Evolutionary conservation across 2,113 vertebrate genomes (phyloP).

Genomic region (Terrapene triunguis): DNA sequence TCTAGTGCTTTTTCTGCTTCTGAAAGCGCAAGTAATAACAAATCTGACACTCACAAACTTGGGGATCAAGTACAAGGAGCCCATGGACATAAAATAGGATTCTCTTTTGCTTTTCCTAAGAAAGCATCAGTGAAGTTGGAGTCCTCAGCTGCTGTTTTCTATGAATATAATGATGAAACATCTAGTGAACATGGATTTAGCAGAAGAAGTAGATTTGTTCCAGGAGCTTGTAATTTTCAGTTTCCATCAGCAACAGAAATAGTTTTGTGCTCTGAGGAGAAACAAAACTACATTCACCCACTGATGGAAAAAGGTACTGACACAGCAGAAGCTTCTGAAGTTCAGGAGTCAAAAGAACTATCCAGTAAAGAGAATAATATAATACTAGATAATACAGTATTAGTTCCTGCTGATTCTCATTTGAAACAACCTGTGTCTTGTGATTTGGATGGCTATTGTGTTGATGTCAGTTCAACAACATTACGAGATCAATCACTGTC

Average conservation of each 20-base stretch:
- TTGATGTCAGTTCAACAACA: neutral
- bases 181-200: constrained; percentile 72
- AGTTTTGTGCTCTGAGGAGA: constrained; percentile 70
- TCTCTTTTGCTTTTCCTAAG: constrained; percentile 92
- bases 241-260: constrained; percentile 68
- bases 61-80: constrained; percentile 78
- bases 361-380: constrained; percentile 16
- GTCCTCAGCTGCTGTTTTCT: constrained; percentile 90
- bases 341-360: constrained; percentile 62
- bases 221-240: constrained; percentile 68
- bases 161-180: constrained; percentile 84
- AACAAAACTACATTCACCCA: constrained; percentile 26
- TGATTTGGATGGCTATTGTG: neutral
- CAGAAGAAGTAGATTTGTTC: constrained; percentile 82
- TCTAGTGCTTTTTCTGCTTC: constrained; percentile 42
- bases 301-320: constrained; percentile 49
- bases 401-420: constrained; percentile 27
- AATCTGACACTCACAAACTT: constrained; percentile 46
- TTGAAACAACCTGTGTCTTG: constrained; percentile 11
- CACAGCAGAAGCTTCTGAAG: constrained; percentile 40
- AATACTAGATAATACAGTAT: neutral
- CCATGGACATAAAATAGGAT: constrained; percentile 83
- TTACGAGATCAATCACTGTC: neutral
- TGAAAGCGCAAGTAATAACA: constrained; percentile 51
- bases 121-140: constrained; percentile 87